Conservation (phyloP, 2,113 vertebrate species). For the Melanotaenia duboulayi region DNA sequence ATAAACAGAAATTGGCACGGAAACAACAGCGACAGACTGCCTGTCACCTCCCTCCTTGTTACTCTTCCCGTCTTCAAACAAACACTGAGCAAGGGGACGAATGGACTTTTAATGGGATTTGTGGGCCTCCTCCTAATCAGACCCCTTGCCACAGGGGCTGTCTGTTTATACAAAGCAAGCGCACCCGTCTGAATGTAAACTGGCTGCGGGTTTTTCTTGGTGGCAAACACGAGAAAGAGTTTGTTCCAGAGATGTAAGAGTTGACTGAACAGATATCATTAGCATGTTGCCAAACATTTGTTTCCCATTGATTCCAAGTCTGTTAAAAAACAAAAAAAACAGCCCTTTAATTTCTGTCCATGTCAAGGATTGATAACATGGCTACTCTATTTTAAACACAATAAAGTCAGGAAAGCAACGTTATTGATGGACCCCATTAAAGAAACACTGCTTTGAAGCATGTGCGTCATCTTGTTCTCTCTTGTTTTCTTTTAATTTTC, state of each 20-base stretch:
- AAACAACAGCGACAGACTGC: conserved; percentile 50
- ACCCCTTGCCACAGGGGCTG: conserved; percentile 74
- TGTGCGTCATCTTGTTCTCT: conserved; percentile 63
- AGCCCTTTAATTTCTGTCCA: conserved; percentile 50
- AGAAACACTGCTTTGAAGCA: conserved; percentile 64
- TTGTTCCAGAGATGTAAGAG: conserved; percentile 58
- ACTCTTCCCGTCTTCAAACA: conserved; percentile 80
- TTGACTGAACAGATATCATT: conserved; percentile 54
- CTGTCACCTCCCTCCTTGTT: conserved; percentile 59
- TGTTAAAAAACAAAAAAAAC: conserved; percentile 50
- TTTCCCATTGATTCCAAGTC: conserved; percentile 72
- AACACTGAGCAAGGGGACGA: conserved; percentile 65
- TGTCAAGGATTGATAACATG: conserved; percentile 64
- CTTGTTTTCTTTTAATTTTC: conserved; percentile 68
- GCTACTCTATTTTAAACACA: conserved; percentile 66
- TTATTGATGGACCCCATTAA: conserved; percentile 78
- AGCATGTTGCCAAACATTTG: conserved; percentile 79
- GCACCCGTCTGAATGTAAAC: conserved; percentile 79
- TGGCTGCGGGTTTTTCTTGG: conserved; percentile 71
- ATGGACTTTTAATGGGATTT: conserved; percentile 85
- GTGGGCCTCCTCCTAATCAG: conserved; percentile 84
- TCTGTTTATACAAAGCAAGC: conserved; percentile 81
- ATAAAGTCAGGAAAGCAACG: conserved; percentile 58
- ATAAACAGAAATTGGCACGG: conserved; percentile 67
- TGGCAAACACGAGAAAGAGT: conserved; percentile 53